phyloP scores from a whole-genome alignment of 2,797 vertebrate genomes.

The Neopelma chrysocephalum region DNA sequence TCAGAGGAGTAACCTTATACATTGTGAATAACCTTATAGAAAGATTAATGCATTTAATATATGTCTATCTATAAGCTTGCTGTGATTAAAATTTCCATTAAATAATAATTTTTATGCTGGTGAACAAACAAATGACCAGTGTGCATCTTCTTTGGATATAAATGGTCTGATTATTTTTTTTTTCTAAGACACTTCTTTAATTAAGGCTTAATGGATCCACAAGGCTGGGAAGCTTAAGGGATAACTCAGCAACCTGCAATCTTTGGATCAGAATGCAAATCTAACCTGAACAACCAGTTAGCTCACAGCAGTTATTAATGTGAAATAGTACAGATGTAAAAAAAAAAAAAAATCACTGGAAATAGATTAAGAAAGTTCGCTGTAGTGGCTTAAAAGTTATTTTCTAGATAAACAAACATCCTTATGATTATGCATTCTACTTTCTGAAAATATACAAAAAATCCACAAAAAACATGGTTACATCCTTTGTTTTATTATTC shows the following conservation, averaged over 20 bases:
- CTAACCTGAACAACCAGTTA: constrained; percentile 44
- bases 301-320: constrained; percentile 5
- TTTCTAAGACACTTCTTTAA: constrained; percentile 49
- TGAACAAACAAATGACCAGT: constrained; percentile 58
- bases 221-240: constrained; percentile 59
- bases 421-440: neutral
- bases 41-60: constrained; percentile 68
- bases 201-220: constrained; percentile 61
- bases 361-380: neutral
- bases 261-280: constrained; percentile 63
- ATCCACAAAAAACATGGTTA: neutral
- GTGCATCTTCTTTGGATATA: constrained; percentile 33
- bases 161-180: constrained; percentile 59
- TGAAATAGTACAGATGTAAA: neutral
- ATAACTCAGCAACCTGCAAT: constrained; percentile 63
- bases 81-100: constrained; percentile 68
- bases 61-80: constrained; percentile 51
- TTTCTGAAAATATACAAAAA: neutral
- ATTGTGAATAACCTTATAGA: constrained; percentile 70
- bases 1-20: constrained; percentile 67
- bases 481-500: neutral
- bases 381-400: neutral
- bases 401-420: neutral
- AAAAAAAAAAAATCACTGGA: neutral
- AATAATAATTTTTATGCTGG: constrained; percentile 65